These are phyloP conservation scores for Gadopsis bispinosus DNA, from an alignment of 2,797 vertebrate genomes.

Conservation along the genomic window DNA sequence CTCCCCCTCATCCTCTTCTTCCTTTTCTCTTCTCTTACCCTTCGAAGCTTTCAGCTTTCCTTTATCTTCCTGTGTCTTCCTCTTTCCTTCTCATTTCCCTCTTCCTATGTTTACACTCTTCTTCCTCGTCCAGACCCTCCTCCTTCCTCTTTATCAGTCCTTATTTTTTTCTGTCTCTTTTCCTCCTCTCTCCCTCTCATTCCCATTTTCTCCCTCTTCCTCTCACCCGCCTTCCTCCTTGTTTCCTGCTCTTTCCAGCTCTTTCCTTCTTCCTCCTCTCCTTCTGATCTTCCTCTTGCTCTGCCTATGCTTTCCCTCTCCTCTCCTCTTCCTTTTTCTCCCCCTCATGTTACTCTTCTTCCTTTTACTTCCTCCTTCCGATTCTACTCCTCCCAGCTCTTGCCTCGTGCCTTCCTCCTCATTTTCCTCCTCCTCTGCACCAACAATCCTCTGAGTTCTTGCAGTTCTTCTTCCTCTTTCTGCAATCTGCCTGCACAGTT, in stretches of 20 bases:
- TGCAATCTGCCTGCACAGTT: slow-evolving; percentile 8
- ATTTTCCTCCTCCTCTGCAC: neutral
- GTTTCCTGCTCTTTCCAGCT: too few species aligned
- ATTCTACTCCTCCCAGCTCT: neutral
- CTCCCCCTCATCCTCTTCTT: too few species aligned
- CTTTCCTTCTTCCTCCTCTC: slow-evolving; percentile 67
- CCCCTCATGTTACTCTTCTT: neutral
- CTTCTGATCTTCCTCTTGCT: too few species aligned
- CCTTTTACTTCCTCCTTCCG: neutral
- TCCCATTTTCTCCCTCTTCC: too few species aligned
- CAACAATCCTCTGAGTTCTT: neutral
- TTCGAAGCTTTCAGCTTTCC: neutral
- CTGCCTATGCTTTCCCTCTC: too few species aligned
- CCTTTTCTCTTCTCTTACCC: too few species aligned
- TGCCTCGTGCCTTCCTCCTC: neutral
- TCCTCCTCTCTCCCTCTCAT: too few species aligned
- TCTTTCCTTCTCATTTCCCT: slow-evolving; percentile 59
- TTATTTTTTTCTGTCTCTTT: too few species aligned
- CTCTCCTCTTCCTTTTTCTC: neutral
- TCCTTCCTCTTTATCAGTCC: too few species aligned
- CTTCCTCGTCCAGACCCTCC: neutral
- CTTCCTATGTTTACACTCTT: neutral
- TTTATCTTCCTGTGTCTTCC: neutral
- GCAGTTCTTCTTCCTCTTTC: neutral
- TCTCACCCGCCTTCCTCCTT: too few species aligned